Conservation (phyloP, 2,797 vertebrate species). For the Cossypha polioptera region DNA sequence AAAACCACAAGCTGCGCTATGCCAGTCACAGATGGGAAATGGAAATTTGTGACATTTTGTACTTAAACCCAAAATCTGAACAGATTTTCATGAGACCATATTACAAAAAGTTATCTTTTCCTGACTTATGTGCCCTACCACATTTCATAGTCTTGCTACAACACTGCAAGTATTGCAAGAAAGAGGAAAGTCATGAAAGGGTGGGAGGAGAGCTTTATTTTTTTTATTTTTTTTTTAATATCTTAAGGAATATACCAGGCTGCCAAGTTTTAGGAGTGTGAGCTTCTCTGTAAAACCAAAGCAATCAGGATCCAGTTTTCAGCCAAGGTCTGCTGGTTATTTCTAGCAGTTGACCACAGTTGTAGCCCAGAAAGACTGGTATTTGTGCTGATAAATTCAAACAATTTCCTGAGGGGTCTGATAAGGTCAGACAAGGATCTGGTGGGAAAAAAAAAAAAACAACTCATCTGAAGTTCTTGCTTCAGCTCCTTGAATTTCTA, state of each 20-base stretch:
- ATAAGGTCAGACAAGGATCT: neutral
- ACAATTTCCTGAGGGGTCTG: neutral
- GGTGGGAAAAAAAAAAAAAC: neutral
- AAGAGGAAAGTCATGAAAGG: neutral
- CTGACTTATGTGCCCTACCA: neutral
- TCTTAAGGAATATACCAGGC: neutral
- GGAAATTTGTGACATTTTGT: constrained; percentile 36
- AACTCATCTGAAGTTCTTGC: neutral
- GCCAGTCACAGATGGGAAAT: constrained; percentile 41
- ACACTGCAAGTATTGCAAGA: neutral
- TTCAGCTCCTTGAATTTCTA: neutral
- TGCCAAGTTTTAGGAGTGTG: neutral
- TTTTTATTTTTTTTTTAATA: neutral
- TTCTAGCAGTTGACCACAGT: neutral
- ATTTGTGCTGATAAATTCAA: neutral
- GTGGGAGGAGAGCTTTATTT: neutral
- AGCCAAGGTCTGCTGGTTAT: neutral
- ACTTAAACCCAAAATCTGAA: neutral
- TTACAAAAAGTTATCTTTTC: neutral
- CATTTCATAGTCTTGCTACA: neutral
- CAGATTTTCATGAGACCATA: neutral
- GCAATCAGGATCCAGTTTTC: neutral
- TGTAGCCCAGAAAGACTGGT: neutral
- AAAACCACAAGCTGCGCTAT: constrained; percentile 13
- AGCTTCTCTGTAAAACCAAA: constrained; percentile 11